phyloP scores from a whole-genome alignment of 1,140 invertebrate genomes.

The Tetranychus cinnabarinus region DNA sequence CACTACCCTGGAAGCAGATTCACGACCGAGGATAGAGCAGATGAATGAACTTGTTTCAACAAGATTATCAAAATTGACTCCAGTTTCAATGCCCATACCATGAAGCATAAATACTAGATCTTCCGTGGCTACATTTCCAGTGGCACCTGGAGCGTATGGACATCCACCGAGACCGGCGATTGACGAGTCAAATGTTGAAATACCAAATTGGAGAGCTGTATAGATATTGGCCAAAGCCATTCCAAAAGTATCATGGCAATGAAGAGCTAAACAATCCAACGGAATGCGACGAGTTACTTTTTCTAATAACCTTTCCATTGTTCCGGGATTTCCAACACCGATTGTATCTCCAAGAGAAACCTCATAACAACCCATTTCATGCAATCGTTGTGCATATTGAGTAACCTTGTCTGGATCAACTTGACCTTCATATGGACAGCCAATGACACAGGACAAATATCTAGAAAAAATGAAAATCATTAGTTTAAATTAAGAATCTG shows the following conservation, averaged over 20 bases:
- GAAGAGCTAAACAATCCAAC: slow-evolving; percentile 53
- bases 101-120: slow-evolving; percentile 88
- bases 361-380: slow-evolving; percentile 73
- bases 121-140: slow-evolving; percentile 87
- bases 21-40: slow-evolving; percentile 38
- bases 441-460: slow-evolving; percentile 24
- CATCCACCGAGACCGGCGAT: slow-evolving; percentile 94
- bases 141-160: slow-evolving; percentile 81
- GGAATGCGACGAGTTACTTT: slow-evolving; percentile 40
- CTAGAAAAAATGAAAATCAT: slow-evolving; percentile 27
- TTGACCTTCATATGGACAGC: slow-evolving; percentile 86
- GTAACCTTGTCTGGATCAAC: slow-evolving; percentile 49
- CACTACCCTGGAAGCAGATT: slow-evolving; percentile 60
- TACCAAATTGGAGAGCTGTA: slow-evolving; percentile 38
- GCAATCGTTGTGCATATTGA: slow-evolving; percentile 39
- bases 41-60: slow-evolving; percentile 62
- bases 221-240: slow-evolving; percentile 83
- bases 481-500: not conserved
- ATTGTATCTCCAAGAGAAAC: slow-evolving; percentile 93
- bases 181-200: slow-evolving; percentile 8
- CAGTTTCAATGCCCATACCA: slow-evolving; percentile 61
- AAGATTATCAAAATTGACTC: slow-evolving; percentile 52
- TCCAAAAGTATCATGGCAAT: slow-evolving; percentile 96
- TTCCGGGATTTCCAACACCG: slow-evolving; percentile 72
- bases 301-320: slow-evolving; percentile 45